Evolutionary conservation across 2,888 invertebrate genomes (phyloP), one percentile per base, ranked within the genome.

Genomic region (Pristionchus entomophagus): DNA sequence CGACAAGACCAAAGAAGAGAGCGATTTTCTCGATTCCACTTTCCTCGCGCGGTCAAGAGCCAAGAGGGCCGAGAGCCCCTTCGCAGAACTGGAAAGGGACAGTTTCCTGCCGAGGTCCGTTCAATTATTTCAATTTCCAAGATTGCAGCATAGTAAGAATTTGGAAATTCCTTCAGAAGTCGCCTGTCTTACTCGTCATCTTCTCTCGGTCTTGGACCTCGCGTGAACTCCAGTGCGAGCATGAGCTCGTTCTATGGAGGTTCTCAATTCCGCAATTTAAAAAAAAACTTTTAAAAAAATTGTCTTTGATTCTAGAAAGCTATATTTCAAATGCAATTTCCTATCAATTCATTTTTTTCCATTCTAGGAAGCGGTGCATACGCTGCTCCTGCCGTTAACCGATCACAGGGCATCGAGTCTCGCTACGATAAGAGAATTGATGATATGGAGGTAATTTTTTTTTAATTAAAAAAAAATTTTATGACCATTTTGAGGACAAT

Each of bases 321-420:
- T n/a, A n/a, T n/a, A n/a, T n/a, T n/a, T n/a, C n/a, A n/a, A n/a
- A n/a, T n/a, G n/a, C n/a, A n/a, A n/a, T n/a, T n/a, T n/a, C 56
- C 26, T 22, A 6, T 22, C 53, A 14, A 56, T 22, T 56, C 17
- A 56, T 56, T 56, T 56, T 17, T 56, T 56, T 45, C 0, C 49
- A 22, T 45, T 62, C 14, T 65, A 84, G 88, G 89, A 22, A 88
- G 87, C 59, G 92, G 92, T 22, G 92, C 92, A 12, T 93, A 93
- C 87, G 91, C 91, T 26, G 93, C 93, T 3, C 93, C 93, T 3
- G 92, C 92, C 19, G 89, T 92, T 26, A 78, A 86, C 29, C 83
- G 86, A 51, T 89, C 91, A 8, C 91, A 92, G 80, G 93, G 93
- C 65, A 90, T 93, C 77, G 93, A 91, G 80, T 91, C 92, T 12